These are phyloP conservation scores for Cygnus buccinator DNA, from an alignment of 2,113 vertebrate species.

Conservation along the genomic window DNA sequence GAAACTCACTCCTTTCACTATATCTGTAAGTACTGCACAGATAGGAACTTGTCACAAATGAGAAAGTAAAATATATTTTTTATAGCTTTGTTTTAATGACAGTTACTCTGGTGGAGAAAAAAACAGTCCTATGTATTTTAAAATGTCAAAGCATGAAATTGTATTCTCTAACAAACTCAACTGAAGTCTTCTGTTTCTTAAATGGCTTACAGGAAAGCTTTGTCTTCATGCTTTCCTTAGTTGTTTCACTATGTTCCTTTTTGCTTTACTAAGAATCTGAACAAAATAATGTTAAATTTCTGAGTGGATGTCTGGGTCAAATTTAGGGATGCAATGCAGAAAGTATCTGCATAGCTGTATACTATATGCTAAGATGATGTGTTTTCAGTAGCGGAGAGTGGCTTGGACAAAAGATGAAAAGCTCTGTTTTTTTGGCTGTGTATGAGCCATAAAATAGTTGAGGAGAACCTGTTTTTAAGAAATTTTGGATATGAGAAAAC, in stretches of 20 bases:
- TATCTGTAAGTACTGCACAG: slow-evolving; percentile 85
- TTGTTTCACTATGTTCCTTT: neutral
- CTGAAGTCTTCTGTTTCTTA: neutral
- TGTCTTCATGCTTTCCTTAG: neutral
- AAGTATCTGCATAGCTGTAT: neutral
- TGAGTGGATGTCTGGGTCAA: neutral
- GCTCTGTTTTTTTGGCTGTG: neutral
- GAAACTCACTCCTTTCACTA: slow-evolving; percentile 91
- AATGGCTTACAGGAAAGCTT: neutral
- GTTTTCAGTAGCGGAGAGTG: neutral
- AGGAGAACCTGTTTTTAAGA: neutral
- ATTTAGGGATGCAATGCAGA: neutral
- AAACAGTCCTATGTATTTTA: neutral
- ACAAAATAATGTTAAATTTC: neutral
- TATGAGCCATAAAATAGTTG: neutral
- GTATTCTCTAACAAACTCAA: neutral
- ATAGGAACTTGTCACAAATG: neutral
- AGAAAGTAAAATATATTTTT: neutral
- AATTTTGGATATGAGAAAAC: neutral
- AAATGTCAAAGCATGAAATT: neutral
- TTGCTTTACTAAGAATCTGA: neutral
- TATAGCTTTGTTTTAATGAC: neutral
- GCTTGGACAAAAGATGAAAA: neutral
- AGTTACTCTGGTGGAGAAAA: neutral
- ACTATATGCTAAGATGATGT: neutral